Evolutionary conservation across 2,113 vertebrate species (phyloP), one percentile per base, ranked within the genome.

Genomic region (Picathartes gymnocephalus): DNA sequence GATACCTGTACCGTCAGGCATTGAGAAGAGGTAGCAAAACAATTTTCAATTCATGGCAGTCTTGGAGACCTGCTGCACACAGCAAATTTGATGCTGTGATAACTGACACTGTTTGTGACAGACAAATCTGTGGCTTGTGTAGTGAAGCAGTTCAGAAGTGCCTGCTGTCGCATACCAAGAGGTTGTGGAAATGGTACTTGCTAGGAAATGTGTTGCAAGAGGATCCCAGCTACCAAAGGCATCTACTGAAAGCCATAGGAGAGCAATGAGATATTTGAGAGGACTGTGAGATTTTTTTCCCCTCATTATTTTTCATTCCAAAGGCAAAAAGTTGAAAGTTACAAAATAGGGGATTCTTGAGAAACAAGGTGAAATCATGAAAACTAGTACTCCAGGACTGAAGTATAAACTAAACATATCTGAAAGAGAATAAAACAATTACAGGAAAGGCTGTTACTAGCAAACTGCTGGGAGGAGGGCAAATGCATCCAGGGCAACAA

Each of bases 101-200:
- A 91, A 96, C 78, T 86, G 92, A 96, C 87, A 82, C 91, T 70
- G 84, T 96, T 88, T 92, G 93, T 86, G 95, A 96, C 93, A 95
- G 94, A 89, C 93, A 90, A 77, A 94, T 96, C 82, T 97, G 96
- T 79, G 93, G 95, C 56, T 88, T 96, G 80, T 95, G 92, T 86
- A 96, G 76, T 31, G 89, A 95, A 91, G 93, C 95, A 68, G 80
- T 86, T 88, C 94, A 91, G 91, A 96, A 97, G 87, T 44, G 88
- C 74, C 92, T 96, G 68, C 89, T 97, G 80, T 96, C n/a, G 94
- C 89, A 77, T 94, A 97, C 70, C 92, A 97, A 80, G 60, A 89
- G 93, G 73, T 84, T 82, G 50, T 37, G 90, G 81, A 94, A 85
- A 93, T 76, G 81, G 78, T 58, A 22, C 83, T 92, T 80, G 66